Conservation (phyloP, 2,888 invertebrate species). For the Mythimna lalbum region DNA sequence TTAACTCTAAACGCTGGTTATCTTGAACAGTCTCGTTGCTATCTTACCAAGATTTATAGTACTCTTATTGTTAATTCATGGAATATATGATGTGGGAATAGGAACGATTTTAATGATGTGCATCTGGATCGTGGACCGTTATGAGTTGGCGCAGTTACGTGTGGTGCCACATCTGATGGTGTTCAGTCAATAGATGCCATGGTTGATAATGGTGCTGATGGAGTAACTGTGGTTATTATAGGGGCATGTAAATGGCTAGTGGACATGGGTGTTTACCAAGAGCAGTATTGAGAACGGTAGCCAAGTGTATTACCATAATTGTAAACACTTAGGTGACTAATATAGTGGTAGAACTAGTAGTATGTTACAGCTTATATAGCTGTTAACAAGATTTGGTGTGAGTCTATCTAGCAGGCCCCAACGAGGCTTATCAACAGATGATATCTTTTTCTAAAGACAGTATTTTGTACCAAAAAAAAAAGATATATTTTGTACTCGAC, state of each 20-base stretch:
- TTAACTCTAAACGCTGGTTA: slow-evolving; percentile 41
- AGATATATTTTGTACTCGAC: too few relatives aligned
- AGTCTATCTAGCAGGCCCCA: too few relatives aligned
- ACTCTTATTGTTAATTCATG: slow-evolving; percentile 52
- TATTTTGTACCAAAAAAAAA: too few relatives aligned
- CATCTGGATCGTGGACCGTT: slow-evolving; percentile 49
- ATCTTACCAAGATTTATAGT: slow-evolving; percentile 13
- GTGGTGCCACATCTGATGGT: slow-evolving; percentile 41
- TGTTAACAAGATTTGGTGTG: too few relatives aligned
- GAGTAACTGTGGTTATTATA: too few relatives aligned
- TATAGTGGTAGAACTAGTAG: too few relatives aligned
- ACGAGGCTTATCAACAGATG: too few relatives aligned
- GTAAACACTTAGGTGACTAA: too few relatives aligned
- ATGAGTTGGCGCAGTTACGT: slow-evolving; percentile 39
- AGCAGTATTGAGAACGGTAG: background rate
- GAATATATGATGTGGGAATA: slow-evolving; percentile 67
- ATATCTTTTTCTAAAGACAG: too few relatives aligned
- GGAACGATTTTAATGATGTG: slow-evolving; percentile 49
- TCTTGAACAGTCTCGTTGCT: slow-evolving; percentile 14
- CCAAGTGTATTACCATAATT: too few relatives aligned
- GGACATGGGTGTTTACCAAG: background rate
- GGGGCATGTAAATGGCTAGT: background rate
- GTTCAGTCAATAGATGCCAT: slow-evolving; percentile 29
- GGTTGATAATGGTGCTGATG: slow-evolving; percentile 2
- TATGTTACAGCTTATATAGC: too few relatives aligned